Evolutionary conservation across 2,113 vertebrate genomes (phyloP).

Genomic region (Solea solea): DNA sequence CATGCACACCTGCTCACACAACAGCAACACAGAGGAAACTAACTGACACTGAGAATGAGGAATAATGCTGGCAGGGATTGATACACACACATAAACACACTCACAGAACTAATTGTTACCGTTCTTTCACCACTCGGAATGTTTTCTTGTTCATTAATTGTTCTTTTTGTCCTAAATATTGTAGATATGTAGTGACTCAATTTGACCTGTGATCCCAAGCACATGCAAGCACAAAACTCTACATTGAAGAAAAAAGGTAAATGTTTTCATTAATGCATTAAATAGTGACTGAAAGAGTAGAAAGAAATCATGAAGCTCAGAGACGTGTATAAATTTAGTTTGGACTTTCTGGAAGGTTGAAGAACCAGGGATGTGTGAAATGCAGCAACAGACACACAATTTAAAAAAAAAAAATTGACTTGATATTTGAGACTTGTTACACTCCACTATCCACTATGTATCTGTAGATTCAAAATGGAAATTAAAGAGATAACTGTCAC

Average conservation of each 20-base stretch:
- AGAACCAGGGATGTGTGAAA: not conserved
- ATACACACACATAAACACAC: slow-evolving; percentile 13
- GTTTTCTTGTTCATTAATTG: not conserved
- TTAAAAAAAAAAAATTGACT: too few species aligned
- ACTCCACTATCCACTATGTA: not conserved
- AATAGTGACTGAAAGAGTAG: not conserved
- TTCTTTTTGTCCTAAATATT: slow-evolving; percentile 13
- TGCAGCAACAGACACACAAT: too few species aligned
- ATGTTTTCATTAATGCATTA: slow-evolving; percentile 10
- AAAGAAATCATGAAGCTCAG: too few species aligned
- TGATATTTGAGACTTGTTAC: not conserved
- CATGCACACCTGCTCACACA: slow-evolving; percentile 57
- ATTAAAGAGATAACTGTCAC: too few species aligned
- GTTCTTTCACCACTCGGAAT: not conserved
- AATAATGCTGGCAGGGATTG: slow-evolving; percentile 46
- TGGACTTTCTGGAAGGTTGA: not conserved
- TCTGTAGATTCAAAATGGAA: too few species aligned
- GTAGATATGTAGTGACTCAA: slow-evolving; percentile 31
- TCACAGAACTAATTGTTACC: slow-evolving; percentile 18
- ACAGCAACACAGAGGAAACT: slow-evolving; percentile 66
- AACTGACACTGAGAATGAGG: slow-evolving; percentile 66
- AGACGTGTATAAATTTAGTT: not conserved
- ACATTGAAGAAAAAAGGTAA: too few species aligned
- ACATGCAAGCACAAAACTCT: not conserved
- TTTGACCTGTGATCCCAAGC: slow-evolving; percentile 21